phyloP scores from a whole-genome alignment of 2,888 invertebrate genomes.

The Scaptomyza cyrtandrae region DNA sequence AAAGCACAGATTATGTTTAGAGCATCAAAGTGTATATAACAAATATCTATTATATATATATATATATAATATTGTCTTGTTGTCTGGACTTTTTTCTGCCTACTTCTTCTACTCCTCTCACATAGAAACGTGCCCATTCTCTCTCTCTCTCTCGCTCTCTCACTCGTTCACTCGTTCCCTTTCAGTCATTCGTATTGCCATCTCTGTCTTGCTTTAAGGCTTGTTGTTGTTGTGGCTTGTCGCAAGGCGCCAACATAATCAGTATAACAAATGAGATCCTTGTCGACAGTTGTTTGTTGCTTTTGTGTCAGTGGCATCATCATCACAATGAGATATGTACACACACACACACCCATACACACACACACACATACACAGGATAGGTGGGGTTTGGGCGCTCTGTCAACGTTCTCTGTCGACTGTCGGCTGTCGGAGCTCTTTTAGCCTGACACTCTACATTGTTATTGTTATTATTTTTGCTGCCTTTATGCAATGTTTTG shows the following conservation, averaged over 20 bases:
- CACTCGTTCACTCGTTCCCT: too few relatives aligned
- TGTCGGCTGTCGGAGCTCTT: conserved; percentile 65
- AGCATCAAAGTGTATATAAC: too few relatives aligned
- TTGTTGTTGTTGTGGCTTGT: conserved; percentile 45
- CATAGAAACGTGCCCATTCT: too few relatives aligned
- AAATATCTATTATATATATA: too few relatives aligned
- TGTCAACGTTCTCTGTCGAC: conserved; percentile 40
- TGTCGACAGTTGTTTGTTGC: conserved; percentile 82
- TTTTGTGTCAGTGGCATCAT: conserved; percentile 79
- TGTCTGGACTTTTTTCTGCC: too few relatives aligned
- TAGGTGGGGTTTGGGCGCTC: conserved; percentile 25
- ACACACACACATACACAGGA: too few relatives aligned
- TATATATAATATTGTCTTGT: too few relatives aligned
- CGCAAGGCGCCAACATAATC: conserved; percentile 82
- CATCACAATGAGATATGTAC: conserved; percentile 42
- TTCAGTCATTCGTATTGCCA: too few relatives aligned
- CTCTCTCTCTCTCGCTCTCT: background rate
- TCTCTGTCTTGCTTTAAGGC: too few relatives aligned
- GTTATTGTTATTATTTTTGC: conserved; percentile 85
- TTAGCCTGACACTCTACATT: conserved; percentile 82
- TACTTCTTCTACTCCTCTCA: too few relatives aligned
- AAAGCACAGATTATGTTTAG: too few relatives aligned
- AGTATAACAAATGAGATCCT: conserved; percentile 84
- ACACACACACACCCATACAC: too few relatives aligned
- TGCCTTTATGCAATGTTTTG: conserved; percentile 85